Evolutionary conservation across 2,113 vertebrate genomes (phyloP).

Genomic region (Sigmodon hispidus): DNA sequence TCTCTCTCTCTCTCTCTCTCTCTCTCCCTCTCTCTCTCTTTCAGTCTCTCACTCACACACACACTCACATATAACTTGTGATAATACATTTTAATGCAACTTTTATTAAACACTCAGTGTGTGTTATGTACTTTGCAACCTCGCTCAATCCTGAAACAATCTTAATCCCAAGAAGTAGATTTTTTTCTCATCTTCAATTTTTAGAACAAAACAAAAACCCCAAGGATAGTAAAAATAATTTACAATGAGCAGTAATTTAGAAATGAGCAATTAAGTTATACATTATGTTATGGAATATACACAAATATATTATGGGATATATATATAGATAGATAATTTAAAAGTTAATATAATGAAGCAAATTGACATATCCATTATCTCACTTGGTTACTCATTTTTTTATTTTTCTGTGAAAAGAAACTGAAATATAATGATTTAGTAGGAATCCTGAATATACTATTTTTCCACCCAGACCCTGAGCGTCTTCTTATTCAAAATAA

Average conservation of each 20-base stretch:
- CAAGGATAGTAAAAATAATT: neutral
- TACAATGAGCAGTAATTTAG: neutral
- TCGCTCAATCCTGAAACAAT: slow-evolving; percentile 14
- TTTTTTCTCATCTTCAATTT: slow-evolving; percentile 1
- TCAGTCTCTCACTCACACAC: neutral
- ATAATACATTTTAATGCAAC: neutral
- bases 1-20: neutral
- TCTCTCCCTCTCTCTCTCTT: neutral
- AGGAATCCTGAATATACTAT: neutral
- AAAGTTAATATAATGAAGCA: neutral
- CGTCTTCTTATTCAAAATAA: neutral
- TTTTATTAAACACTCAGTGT: neutral
- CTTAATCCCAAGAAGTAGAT: slow-evolving; percentile 4
- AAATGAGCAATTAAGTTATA: neutral
- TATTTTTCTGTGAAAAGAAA: neutral
- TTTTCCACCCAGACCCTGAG: neutral
- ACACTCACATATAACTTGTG: neutral
- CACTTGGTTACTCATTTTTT: neutral
- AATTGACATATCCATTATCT: neutral
- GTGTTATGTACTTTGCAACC: neutral
- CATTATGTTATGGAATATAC: neutral
- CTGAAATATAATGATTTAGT: neutral
- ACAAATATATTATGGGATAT: neutral
- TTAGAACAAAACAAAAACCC: neutral
- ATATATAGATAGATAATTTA: neutral